Evolutionary conservation across 2,113 vertebrate species (phyloP), one percentile per base, ranked within the genome.

Genomic region (Lontra canadensis): DNA sequence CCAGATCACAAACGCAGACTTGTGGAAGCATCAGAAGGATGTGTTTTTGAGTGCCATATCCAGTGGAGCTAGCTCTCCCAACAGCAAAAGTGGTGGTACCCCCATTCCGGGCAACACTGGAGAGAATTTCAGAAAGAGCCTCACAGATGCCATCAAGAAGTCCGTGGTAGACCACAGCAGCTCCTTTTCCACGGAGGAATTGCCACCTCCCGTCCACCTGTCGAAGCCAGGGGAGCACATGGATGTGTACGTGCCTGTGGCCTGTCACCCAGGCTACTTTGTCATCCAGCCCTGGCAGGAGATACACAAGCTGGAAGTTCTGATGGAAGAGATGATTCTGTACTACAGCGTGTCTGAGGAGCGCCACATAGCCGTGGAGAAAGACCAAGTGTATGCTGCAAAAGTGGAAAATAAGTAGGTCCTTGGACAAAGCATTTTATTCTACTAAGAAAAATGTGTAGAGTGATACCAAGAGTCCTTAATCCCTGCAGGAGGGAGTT

Each of bases 251-350:
- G 99, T 99, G 89, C 99, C 99, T 0, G 99, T 99, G 97, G 99
- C 99, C 79, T 99, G 99, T 97, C 99, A 99, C 98, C 99, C 99
- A 0, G 99, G 99, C 47, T 99, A 99, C 98, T 99, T 99, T 96
- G 99, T 99, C 96, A 98, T 99, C 95, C 99, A 99, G 98, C 99
- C 98, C 2, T 99, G 99, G 99, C 99, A 99, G 96, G 99, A 99
- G 81, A 98, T 99, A 39, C 99, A 99, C 97, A 99, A 99, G 71
- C 98, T 99, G 96, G 99, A 99, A 17, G 99, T 99, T 74, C 95
- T 99, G 61, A 99, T 99, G 99, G 99, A 99, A 76, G 99, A 99
- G 98, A 99, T 99, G 99, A 99, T 99, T 73, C 98, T 99, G 3
- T 99, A 99, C 96, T 99, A 99, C 94, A 99, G 99, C 71, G 98